Percentiles rank a stretch among this genome's conserved stretches.
Conservation (phyloP, 2,113 vertebrate species). For the Corythoichthys intestinalis region DNA sequence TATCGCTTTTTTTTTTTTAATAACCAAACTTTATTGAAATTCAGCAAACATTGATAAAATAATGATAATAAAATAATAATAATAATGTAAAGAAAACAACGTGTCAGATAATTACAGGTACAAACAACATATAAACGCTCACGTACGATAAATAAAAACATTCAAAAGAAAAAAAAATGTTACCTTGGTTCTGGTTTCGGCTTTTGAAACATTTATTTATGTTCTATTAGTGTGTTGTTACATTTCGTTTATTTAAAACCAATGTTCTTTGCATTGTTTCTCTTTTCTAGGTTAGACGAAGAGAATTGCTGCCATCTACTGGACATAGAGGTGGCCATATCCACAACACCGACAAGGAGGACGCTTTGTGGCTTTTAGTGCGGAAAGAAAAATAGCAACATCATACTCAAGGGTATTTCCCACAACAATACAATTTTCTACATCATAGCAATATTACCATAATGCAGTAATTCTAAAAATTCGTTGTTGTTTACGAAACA, state of each 20-base stretch:
- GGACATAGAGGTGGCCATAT: not conserved
- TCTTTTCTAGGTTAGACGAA: not conserved
- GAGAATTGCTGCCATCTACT: not conserved
- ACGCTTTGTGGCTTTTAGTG: no score
- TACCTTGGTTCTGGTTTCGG: not conserved
- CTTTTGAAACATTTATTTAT: not conserved
- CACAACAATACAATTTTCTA: no score
- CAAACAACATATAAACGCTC: not conserved
- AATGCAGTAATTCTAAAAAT: no score
- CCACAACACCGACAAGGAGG: no score
- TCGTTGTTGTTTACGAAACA: no score
- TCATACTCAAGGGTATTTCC: no score
- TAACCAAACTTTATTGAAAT: slow-evolving; percentile 1
- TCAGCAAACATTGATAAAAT: no score
- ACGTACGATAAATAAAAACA: not conserved
- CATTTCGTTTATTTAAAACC: not conserved
- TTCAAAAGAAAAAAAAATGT: not conserved
- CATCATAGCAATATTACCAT: no score
- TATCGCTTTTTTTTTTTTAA: not conserved
- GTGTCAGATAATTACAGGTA: not conserved
- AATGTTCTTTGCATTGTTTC: not conserved
- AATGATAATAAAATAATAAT: not conserved
- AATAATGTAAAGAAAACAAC: not conserved
- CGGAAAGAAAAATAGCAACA: no score
- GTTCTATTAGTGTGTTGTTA: not conserved